Percentiles rank a stretch among this genome's conserved stretches.
Conservation (phyloP, 2,797 vertebrate species). For the Poecilia picta region DNA sequence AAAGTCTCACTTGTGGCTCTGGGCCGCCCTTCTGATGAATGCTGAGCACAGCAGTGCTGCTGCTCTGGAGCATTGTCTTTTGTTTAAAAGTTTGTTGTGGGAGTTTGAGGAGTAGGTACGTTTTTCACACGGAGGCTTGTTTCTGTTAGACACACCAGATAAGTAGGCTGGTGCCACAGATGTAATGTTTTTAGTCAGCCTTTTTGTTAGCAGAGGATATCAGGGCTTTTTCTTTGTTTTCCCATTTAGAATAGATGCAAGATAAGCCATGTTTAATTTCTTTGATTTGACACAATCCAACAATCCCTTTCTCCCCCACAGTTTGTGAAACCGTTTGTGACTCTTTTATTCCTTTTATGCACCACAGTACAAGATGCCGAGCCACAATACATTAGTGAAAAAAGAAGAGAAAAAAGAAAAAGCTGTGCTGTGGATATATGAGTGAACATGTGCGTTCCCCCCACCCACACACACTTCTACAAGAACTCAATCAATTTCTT, state of each 20-base stretch:
- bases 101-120: not conserved
- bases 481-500: not conserved
- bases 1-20: not conserved
- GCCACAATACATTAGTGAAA: not conserved
- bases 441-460: not conserved
- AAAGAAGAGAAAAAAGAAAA: not conserved
- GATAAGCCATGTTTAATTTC: not conserved
- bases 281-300: not conserved
- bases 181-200: not conserved
- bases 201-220: not conserved
- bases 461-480: not conserved
- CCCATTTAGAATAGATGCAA: not conserved
- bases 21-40: not conserved
- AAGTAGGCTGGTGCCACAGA: not conserved
- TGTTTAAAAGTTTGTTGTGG: not conserved
- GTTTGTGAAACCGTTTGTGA: not conserved
- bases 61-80: not conserved
- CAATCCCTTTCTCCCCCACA: not conserved
- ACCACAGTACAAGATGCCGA: not conserved
- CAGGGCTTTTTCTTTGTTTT: not conserved
- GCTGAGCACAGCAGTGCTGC: not conserved
- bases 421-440: not conserved
- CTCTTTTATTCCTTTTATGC: not conserved
- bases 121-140: not conserved
- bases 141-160: not conserved